Evolutionary conservation across 2,797 vertebrate species (phyloP).

Genomic region (Typhlichthys subterraneus): DNA sequence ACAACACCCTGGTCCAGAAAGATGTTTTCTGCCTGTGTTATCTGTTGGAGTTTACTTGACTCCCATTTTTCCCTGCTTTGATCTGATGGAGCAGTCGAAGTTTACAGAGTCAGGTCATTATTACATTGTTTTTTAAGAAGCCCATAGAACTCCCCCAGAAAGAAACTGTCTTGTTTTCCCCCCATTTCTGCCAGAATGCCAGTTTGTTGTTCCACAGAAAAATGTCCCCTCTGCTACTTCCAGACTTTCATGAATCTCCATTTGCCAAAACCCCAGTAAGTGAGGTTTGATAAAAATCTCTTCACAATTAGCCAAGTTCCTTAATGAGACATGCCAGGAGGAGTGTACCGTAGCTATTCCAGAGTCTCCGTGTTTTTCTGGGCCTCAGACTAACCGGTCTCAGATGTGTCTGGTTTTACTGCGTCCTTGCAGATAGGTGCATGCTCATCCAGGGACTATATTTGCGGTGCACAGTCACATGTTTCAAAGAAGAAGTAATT

Average conservation of each 20-base stretch:
- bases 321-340: conserved; percentile 55
- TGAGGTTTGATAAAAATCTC: conserved; percentile 57
- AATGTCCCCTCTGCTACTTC: conserved; percentile 48
- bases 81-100: conserved; percentile 36
- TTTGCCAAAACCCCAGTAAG: conserved; percentile 55
- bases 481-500: conserved; percentile 12
- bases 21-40: conserved; percentile 36
- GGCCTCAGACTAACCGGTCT: conserved; percentile 54
- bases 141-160: conserved; percentile 18
- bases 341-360: conserved; percentile 43
- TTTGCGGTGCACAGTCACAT: conserved; percentile 18
- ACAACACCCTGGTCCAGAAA: conserved; percentile 10
- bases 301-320: conserved; percentile 58
- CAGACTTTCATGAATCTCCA: conserved; percentile 47
- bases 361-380: conserved; percentile 48
- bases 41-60: conserved; percentile 34
- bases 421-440: conserved; percentile 41
- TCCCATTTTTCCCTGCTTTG: conserved; percentile 33
- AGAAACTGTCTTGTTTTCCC: conserved; percentile 28
- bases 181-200: conserved; percentile 38
- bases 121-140: conserved; percentile 24
- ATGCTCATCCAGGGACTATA: conserved; percentile 25
- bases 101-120: conserved; percentile 23
- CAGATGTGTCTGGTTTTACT: conserved; percentile 63
- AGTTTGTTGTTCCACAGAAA: conserved; percentile 47